Evolutionary conservation across 2,113 vertebrate genomes (phyloP), one percentile per base, ranked within the genome.

Genomic region (Ictalurus furcatus): DNA sequence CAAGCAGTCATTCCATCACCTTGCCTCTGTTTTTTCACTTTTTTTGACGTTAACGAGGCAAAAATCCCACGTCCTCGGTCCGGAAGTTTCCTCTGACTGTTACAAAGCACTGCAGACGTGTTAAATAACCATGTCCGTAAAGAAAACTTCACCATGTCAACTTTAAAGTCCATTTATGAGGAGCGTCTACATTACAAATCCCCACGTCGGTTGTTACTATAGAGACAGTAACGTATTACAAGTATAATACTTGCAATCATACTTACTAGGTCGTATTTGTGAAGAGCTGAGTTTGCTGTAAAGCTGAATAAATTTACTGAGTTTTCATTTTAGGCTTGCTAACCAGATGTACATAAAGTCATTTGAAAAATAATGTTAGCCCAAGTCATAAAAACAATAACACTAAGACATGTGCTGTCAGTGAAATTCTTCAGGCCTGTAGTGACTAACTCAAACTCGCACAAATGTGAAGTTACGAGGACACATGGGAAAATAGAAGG

Each of bases 391-490:
- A 58, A 86, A 76, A 79, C 25, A n/a, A 16, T 52, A 28, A 80
- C 54, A 48, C 48, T 30, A n/a, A n/a, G 48, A 54, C 25, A 61
- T 11, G 8, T 28, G 71, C 30, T 37, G 85, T 63, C 73, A 79
- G 85, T 12, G 23, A 40, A 61, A 76, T 59, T 65, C 58, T 48
- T 61, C 16, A 61, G 30, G n/a, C 52, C 13, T 76, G 63, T 12
- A 76, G 37, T 61, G 28, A 78, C 73, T 52, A 76, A 58, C 21
- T 73, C 37, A 76, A 44, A 28, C 25, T 21, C 37, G 34, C 23
- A 69, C 44, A 54, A 85, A 71, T 54, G 44, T 69, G 65, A 23
- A 87, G 56, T 87, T n/a, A 79, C 14, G 17, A 58, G 56, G 85
- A 63, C 37, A 40, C 58, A 65, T 28, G 73, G 76, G 85, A 5